Evolutionary conservation across 2,113 vertebrate genomes (phyloP), one percentile per base, ranked within the genome.

Genomic region (Sorex fumeus): DNA sequence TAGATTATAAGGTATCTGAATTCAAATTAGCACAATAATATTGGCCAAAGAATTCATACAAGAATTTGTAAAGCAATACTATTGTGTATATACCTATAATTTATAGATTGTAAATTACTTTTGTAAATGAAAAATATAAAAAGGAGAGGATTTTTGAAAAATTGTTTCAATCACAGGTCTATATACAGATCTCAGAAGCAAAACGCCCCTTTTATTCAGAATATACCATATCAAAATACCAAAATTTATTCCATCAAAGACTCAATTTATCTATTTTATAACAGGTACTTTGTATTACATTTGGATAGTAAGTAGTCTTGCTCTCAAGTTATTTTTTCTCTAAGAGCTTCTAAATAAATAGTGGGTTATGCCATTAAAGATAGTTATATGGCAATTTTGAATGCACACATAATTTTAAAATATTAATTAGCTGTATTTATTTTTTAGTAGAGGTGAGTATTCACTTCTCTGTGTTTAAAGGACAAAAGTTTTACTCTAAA

Each of bases 361-460:
- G 43, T 18, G 70, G 12, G 27, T 23, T 47, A 8, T 60, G 45
- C 23, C 69, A 91, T 82, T 70, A 81, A 92, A 88, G 5, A 81
- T 32, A 50, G 47, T 53, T 30, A 45, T n/a, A 12, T 86, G 91
- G 84, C 60, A 94, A 23, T 2, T 66, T 79, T 91, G 36, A 94
- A 79, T 15, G 69, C 95, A 93, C 21, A 93, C 60, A 62, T 30
- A 45, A 34, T 40, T 84, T 86, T 70, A 81, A 80, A 69, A 34
- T 67, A 34, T 43, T 91, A 90, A 83, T 2, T n/a, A 78, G 40
- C 8, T 70, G 27, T 78, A 81, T 74, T 88, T 9, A 53, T 40
- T 4, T 40, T 40, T 3, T 40, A 40, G 40, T 40, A 10, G 18
- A 53, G 53, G 18, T 53, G 53, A 15, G 18, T 53, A 53, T 53